Conservation (phyloP, 1,140 invertebrate genomes). For the Leucophenga varia region DNA sequence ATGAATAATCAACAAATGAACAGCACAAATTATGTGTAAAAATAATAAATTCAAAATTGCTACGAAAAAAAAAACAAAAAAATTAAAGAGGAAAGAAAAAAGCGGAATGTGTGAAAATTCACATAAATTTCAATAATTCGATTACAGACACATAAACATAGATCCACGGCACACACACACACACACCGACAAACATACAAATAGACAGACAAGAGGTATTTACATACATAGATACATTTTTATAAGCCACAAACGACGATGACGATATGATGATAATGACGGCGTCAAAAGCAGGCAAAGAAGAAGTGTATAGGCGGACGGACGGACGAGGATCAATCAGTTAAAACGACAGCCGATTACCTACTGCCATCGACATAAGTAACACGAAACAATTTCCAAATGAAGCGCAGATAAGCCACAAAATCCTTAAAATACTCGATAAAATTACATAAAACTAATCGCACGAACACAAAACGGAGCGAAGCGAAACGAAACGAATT, state of each 20-base stretch:
- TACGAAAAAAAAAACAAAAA: not conserved
- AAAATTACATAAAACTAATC: slow-evolving; percentile 57
- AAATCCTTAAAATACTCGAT: slow-evolving; percentile 56
- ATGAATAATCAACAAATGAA: not conserved
- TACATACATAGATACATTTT: too few relatives aligned
- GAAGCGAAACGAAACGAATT: too few relatives aligned
- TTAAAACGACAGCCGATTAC: too few relatives aligned
- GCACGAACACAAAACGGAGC: slow-evolving; percentile 31
- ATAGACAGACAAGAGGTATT: too few relatives aligned
- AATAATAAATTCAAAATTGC: slow-evolving; percentile 43
- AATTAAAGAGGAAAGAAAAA: slow-evolving; percentile 20
- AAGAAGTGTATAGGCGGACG: slow-evolving; percentile 16
- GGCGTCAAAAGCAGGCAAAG: slow-evolving; percentile 8
- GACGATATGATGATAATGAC: slow-evolving; percentile 21
- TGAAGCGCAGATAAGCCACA: slow-evolving; percentile 53
- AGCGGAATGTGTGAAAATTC: slow-evolving; percentile 27
- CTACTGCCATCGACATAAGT: slow-evolving; percentile 40
- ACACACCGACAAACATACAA: slow-evolving; percentile 11
- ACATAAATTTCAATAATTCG: slow-evolving; percentile 15
- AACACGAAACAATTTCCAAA: slow-evolving; percentile 54
- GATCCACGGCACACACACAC: slow-evolving; percentile 21
- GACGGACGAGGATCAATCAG: too few relatives aligned
- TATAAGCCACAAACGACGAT: too few relatives aligned
- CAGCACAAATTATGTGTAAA: slow-evolving; percentile 30
- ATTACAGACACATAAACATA: slow-evolving; percentile 31